Base-by-base conservation (phyloP, 2,797 vertebrate species). In the Nyctibius grandis region DNA sequence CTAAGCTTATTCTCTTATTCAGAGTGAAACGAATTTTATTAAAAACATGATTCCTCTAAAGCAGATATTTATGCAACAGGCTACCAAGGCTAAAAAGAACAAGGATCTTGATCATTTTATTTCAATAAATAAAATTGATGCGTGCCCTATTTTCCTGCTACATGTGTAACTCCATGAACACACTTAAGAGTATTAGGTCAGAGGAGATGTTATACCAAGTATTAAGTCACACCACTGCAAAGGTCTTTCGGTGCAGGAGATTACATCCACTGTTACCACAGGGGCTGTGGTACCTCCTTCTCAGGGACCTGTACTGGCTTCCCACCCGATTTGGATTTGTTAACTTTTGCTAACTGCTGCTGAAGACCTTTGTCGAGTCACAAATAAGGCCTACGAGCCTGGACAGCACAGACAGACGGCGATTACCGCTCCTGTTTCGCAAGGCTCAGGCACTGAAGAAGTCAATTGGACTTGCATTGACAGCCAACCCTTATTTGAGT, bases 381-480 rank as follows among this genome's bases (percentile, higher is more conserved):
- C 56, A 76, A n/a, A 28, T 1, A 28, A 26, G 23, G 50, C 22
- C 82, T 44, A 4, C 3, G 18, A 87, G 40, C 0, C 0, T 1
- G 16, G 44, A 67, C 2, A 86, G 42, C 69, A 78, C 17, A 50
- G 56, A 59, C 70, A n/a, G 25, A 54, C 0, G 1, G 19, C 0
- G 1, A 75, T 33, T 73, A 23, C 26, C 3, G 1, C 28, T 67
- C 45, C 10, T 0, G 0, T 51, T 84, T 11, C 76, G 36, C 80
- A 74, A 53, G 36, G 65, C 53, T 93, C 11, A 22, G 18, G 28
- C 26, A 20, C 44, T 56, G 47, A 60, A 56, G 38, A 56, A 51
- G 19, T 53, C 60, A 65, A 38, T 1, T 38, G 33, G 54, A 75
- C 54, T 61, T 70, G 16, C 15, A 28, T 0, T 11, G 33, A 60